phyloP scores from a whole-genome alignment of 1,140 invertebrate genomes.

The Zeugodacus cucurbitae region DNA sequence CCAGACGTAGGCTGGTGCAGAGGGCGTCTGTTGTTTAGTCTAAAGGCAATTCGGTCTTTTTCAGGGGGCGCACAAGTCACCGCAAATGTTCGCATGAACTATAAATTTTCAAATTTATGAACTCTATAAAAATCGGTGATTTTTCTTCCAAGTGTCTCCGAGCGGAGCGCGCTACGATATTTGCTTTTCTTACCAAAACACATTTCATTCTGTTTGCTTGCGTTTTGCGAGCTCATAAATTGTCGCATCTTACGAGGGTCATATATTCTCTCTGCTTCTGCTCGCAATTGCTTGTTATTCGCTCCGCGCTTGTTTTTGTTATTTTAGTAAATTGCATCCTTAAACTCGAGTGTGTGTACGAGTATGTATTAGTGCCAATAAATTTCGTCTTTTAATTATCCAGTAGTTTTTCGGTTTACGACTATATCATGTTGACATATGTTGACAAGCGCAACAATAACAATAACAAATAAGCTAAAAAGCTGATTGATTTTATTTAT shows the following conservation, averaged over 20 bases:
- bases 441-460: conserved; percentile 29
- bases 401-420: conserved; percentile 35
- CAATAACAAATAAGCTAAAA: not conserved
- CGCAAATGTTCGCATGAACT: not conserved
- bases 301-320: not conserved
- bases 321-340: conserved; percentile 11
- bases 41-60: not conserved
- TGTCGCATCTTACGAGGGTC: not conserved
- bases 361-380: not conserved
- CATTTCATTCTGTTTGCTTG: not conserved
- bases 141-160: conserved; percentile 29
- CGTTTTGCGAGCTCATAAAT: not conserved
- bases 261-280: not conserved
- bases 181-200: not conserved
- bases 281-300: not conserved
- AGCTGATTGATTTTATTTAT: conserved; percentile 24
- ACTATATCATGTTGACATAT: conserved; percentile 38
- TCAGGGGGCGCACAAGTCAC: not conserved
- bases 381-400: conserved; percentile 33
- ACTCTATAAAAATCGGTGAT: conserved; percentile 20
- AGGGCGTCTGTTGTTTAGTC: not conserved
- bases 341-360: not conserved
- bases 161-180: not conserved
- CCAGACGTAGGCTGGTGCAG: not conserved
- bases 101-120: conserved; percentile 29